These are phyloP conservation scores for Bombus pyrosoma DNA, from an alignment of 1,140 invertebrate genomes.

Conservation along the genomic window DNA sequence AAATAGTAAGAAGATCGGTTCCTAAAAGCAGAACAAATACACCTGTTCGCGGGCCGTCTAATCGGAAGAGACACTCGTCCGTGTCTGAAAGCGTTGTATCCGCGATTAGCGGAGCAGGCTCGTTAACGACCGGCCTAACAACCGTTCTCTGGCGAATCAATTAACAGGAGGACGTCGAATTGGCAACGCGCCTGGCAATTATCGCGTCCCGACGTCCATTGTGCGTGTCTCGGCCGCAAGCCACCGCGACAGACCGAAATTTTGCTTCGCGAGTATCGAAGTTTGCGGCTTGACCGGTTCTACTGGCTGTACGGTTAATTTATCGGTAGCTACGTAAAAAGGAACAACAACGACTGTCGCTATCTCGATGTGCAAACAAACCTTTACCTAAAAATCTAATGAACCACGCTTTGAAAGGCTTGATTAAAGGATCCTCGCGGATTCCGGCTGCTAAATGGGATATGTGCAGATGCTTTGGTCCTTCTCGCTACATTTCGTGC, in stretches of 20 bases:
- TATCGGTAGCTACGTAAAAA: conserved; percentile 7
- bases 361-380: background rate
- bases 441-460: background rate
- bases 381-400: background rate
- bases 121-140: conserved; percentile 36
- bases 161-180: conserved; percentile 65
- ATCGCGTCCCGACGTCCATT: conserved; percentile 66
- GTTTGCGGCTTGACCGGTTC: conserved; percentile 47
- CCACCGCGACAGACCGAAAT: conserved; percentile 49
- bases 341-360: background rate
- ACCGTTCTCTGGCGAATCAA: conserved; percentile 65
- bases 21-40: background rate
- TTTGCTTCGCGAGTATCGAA: conserved; percentile 40
- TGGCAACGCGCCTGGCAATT: conserved; percentile 70
- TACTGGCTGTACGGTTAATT: background rate
- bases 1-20: background rate
- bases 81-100: background rate
- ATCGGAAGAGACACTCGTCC: background rate
- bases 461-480: background rate
- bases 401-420: background rate
- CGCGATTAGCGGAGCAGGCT: conserved; percentile 27
- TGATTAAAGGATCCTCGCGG: background rate
- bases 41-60: background rate
- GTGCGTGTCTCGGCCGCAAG: conserved; percentile 42
- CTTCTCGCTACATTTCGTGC: background rate